Conservation (phyloP, 35 echinoderm and acorn worm genomes). For the Hemicentrotus pulcherrimus region DNA sequence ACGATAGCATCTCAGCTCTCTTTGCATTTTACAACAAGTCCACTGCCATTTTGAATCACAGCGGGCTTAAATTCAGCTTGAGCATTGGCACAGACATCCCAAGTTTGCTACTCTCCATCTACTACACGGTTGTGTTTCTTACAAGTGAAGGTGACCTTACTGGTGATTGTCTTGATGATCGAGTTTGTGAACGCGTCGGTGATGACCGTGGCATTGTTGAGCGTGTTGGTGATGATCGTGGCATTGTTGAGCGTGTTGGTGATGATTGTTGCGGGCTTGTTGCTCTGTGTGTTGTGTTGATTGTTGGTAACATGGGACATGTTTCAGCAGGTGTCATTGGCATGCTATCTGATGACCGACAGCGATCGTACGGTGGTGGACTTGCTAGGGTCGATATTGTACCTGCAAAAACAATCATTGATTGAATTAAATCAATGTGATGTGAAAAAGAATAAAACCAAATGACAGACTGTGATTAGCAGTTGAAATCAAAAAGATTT, state of each 20-base stretch:
- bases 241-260: neutral
- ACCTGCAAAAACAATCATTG: constrained; percentile 10
- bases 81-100: neutral
- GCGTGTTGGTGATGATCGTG: neutral
- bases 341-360: constrained; percentile 38
- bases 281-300: constrained; percentile 28
- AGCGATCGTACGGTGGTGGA: constrained; percentile 50
- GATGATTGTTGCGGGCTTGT: neutral
- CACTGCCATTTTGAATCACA: neutral
- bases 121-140: neutral
- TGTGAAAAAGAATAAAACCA: neutral
- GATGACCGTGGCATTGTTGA: neutral
- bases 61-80: neutral
- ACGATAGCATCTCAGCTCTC: neutral
- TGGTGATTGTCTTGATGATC: neutral
- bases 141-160: neutral
- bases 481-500: neutral
- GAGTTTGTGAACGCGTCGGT: neutral
- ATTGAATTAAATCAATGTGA: neutral
- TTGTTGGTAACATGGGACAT: constrained; percentile 7
- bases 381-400: constrained; percentile 47
- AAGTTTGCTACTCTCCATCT: neutral
- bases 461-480: neutral
- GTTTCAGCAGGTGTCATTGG: constrained; percentile 13
- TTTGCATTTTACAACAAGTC: neutral